Evolutionary conservation across 2,888 invertebrate genomes (phyloP).

Genomic region (Himalopsyche japonica): DNA sequence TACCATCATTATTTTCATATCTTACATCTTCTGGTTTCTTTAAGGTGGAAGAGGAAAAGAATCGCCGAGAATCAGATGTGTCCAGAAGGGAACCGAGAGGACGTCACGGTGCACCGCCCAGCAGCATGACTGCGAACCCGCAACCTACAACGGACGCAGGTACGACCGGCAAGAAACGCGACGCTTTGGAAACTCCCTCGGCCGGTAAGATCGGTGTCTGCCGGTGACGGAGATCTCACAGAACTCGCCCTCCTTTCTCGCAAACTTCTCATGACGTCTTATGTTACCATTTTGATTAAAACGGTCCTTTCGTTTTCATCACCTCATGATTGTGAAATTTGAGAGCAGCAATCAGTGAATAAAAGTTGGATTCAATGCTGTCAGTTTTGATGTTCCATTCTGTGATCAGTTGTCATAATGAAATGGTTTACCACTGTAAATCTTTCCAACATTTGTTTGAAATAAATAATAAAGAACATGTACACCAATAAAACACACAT

Average conservation of each 20-base stretch:
- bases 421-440: no score
- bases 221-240: conserved; percentile 46
- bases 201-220: conserved; percentile 28
- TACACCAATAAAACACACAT: no score
- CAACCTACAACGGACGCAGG: conserved; percentile 38
- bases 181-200: conserved; percentile 24
- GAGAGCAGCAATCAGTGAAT: no score
- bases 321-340: no score
- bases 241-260: background rate
- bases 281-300: background rate
- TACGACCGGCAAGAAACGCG: conserved; percentile 30
- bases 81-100: conserved; percentile 58
- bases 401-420: no score
- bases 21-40: background rate
- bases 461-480: no score
- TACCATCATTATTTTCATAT: no score
- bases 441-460: no score
- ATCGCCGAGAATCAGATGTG: conserved; percentile 50
- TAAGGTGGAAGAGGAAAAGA: conserved; percentile 53
- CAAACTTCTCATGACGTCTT: background rate
- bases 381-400: no score
- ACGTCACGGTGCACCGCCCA: conserved; percentile 35
- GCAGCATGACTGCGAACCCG: background rate
- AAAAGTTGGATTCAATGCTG: no score
- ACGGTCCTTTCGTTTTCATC: background rate